These are phyloP conservation scores for Adelognathus sp. DNA, from an alignment of 2,888 invertebrate genomes.

Conservation along the genomic window DNA sequence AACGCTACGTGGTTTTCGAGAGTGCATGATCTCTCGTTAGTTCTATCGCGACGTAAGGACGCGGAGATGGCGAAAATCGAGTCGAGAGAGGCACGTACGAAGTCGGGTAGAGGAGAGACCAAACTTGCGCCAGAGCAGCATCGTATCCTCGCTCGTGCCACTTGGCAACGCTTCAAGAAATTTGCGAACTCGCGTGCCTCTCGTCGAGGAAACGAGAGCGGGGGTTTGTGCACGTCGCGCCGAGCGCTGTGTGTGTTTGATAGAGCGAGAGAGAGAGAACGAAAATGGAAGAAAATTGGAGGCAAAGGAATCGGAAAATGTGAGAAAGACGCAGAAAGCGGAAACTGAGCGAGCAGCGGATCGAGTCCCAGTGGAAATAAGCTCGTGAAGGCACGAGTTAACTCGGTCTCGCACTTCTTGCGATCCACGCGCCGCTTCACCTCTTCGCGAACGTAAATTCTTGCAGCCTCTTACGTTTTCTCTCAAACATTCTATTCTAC, in stretches of 20 bases:
- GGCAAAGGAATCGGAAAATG: slow-evolving; percentile 49
- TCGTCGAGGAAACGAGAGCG: slow-evolving; percentile 51
- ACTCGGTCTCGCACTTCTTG: slow-evolving; percentile 58
- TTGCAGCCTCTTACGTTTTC: slow-evolving; percentile 39
- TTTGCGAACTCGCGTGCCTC: slow-evolving; percentile 63
- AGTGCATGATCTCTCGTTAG: background rate
- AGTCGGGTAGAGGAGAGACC: slow-evolving; percentile 32
- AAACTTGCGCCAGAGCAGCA: slow-evolving; percentile 51
- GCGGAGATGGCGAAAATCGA: slow-evolving; percentile 26
- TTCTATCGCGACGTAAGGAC: background rate
- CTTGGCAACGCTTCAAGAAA: slow-evolving; percentile 66
- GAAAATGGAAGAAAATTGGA: slow-evolving; percentile 4
- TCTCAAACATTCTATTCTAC: slow-evolving; percentile 6
- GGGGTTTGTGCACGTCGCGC: background rate
- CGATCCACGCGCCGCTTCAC: slow-evolving; percentile 26
- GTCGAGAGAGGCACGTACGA: slow-evolving; percentile 42
- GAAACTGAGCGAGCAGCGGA: slow-evolving; percentile 47
- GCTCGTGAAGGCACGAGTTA: slow-evolving; percentile 61
- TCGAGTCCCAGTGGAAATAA: slow-evolving; percentile 60
- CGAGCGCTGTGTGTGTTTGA: slow-evolving; percentile 22
- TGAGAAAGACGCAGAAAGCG: slow-evolving; percentile 51
- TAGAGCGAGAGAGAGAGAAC: slow-evolving; percentile 26
- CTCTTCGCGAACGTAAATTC: slow-evolving; percentile 53
- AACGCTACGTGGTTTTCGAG: background rate
- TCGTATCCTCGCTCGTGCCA: slow-evolving; percentile 55